phyloP scores from a whole-genome alignment of 2,888 invertebrate genomes.

The Harpalus rufipes region DNA sequence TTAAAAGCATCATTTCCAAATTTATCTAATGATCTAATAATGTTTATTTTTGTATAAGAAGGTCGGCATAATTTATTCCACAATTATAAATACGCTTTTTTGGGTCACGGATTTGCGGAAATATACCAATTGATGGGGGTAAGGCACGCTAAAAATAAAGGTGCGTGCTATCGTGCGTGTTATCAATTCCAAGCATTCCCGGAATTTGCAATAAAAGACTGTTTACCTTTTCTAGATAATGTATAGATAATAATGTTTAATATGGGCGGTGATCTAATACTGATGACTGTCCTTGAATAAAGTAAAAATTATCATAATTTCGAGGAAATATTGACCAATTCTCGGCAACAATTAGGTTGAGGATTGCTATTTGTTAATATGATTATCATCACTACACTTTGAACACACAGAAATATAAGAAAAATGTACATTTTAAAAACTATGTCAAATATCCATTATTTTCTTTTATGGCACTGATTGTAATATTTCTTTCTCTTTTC shows the following conservation, averaged over 20 bases:
- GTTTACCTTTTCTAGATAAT: background rate
- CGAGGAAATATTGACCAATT: background rate
- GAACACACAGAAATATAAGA: slow-evolving; percentile 60
- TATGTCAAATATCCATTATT: background rate
- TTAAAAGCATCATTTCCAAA: slow-evolving; percentile 32
- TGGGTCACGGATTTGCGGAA: background rate
- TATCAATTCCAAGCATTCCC: too few species aligned
- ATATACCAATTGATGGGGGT: background rate
- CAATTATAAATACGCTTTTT: background rate
- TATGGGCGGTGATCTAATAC: background rate
- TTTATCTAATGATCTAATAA: slow-evolving; percentile 46
- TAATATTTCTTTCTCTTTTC: background rate
- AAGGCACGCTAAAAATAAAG: too few species aligned
- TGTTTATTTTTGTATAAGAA: slow-evolving; percentile 42
- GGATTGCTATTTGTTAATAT: slow-evolving; percentile 40
- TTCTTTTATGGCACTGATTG: background rate
- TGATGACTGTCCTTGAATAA: slow-evolving; percentile 1
- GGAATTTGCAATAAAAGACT: background rate
- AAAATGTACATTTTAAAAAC: slow-evolving; percentile 49
- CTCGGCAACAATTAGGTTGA: slow-evolving; percentile 18
- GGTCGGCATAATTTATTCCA: background rate
- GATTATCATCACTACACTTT: slow-evolving; percentile 62
- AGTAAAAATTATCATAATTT: background rate
- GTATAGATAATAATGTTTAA: background rate
- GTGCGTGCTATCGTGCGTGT: too few species aligned